Percentiles rank a stretch among this genome's conserved stretches.
Conservation (phyloP, 1,140 invertebrate species). For the Heliothis subflexa region DNA sequence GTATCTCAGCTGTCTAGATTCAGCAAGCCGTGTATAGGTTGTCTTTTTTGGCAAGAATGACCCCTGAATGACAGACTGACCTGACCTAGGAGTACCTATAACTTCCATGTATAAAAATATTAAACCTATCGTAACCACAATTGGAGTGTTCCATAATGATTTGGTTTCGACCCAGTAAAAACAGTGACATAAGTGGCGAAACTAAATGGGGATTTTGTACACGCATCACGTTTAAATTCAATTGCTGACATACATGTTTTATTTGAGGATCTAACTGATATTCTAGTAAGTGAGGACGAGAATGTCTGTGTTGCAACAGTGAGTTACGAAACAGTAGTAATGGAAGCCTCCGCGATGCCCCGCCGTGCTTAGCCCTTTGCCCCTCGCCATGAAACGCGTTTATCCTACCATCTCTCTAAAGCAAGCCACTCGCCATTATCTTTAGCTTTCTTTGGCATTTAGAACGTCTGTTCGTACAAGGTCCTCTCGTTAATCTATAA, state of each 20-base stretch:
- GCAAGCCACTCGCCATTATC: slow-evolving; percentile 27
- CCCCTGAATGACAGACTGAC: too few species aligned
- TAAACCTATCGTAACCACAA: too few species aligned
- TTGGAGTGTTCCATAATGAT: too few species aligned
- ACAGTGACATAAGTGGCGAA: too few species aligned
- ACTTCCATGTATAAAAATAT: too few species aligned
- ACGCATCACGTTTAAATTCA: neutral
- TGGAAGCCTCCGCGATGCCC: neutral
- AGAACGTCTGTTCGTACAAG: neutral
- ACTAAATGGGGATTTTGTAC: neutral
- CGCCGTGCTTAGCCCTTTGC: slow-evolving; percentile 26
- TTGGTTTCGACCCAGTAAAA: too few species aligned
- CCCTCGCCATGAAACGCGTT: slow-evolving; percentile 29
- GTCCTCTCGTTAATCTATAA: neutral
- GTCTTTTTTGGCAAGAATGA: too few species aligned
- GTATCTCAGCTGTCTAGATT: too few species aligned
- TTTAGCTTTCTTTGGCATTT: slow-evolving; percentile 34
- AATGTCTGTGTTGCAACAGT: slow-evolving; percentile 1
- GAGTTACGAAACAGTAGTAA: slow-evolving; percentile 38
- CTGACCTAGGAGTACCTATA: too few species aligned
- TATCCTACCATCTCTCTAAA: slow-evolving; percentile 31
- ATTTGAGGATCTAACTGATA: slow-evolving; percentile 5
- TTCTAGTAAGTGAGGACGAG: neutral
- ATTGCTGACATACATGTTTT: neutral
- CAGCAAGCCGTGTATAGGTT: too few species aligned